Percentiles rank a stretch among this genome's conserved stretches.
Evolutionary conservation across 2,113 vertebrate genomes (phyloP).

Genomic region (Pimephales promelas): DNA sequence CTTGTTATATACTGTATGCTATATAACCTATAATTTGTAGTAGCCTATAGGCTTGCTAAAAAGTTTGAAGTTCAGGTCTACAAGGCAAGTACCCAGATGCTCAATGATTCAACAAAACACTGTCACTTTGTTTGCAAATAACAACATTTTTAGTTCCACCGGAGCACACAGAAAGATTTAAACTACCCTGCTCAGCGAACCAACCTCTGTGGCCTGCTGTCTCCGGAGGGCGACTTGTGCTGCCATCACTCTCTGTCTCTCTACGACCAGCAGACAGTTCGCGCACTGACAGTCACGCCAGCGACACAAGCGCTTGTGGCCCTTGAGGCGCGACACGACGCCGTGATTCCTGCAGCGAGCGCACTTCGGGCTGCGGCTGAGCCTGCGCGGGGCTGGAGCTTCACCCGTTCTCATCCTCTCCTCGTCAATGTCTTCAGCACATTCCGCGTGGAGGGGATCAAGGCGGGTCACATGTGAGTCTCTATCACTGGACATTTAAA

Average conservation of each 20-base stretch:
- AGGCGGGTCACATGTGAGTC: constrained; percentile 59
- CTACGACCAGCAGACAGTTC: constrained; percentile 80
- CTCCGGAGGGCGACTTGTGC: constrained; percentile 82
- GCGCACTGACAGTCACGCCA: constrained; percentile 81
- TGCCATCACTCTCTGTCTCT: constrained; percentile 82
- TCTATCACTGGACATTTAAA: constrained; percentile 73
- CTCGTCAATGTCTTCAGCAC: constrained; percentile 66
- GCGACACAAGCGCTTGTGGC: constrained; percentile 82
- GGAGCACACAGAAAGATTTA: neutral
- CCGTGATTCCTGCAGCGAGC: constrained; percentile 83
- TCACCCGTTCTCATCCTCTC: constrained; percentile 55
- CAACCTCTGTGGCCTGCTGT: constrained; percentile 78
- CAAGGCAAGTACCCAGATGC: neutral
- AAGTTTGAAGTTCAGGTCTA: no score
- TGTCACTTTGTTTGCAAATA: constrained; percentile 1
- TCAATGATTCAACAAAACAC: neutral
- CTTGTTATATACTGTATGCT: no score
- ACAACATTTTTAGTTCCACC: neutral
- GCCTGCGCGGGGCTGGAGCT: constrained; percentile 65
- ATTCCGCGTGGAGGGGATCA: constrained; percentile 56
- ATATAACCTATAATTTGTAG: no score
- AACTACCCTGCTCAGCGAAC: constrained; percentile 24
- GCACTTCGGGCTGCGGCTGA: constrained; percentile 80
- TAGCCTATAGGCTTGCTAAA: no score
- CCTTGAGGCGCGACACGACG: constrained; percentile 80